These are phyloP conservation scores for Siniperca scherzeri DNA, from an alignment of 2,797 vertebrate genomes.

Conservation along the genomic window DNA sequence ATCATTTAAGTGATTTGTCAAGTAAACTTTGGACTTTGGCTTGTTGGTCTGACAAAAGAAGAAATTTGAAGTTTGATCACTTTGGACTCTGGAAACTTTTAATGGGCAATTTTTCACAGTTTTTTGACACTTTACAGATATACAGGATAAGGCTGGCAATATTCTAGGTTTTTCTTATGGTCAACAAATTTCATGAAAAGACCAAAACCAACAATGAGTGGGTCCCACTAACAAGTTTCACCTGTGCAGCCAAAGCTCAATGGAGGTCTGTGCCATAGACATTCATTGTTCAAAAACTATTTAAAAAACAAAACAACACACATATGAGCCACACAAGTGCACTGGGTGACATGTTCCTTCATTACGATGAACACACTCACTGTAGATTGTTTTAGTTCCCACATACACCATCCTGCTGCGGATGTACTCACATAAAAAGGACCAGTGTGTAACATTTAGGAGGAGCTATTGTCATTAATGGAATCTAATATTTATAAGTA, in stretches of 20 bases:
- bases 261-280: neutral
- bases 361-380: neutral
- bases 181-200: neutral
- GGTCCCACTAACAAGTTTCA: neutral
- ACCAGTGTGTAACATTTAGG: too few species aligned
- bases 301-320: neutral
- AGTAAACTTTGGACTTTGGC: too few species aligned
- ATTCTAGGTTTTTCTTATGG: neutral
- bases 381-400: neutral
- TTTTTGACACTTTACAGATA: neutral
- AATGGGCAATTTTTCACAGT: neutral
- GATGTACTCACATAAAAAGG: neutral
- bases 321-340: neutral
- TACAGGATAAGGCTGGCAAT: neutral
- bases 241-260: neutral
- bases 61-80: neutral
- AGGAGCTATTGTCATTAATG: too few species aligned
- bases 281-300: neutral
- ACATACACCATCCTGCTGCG: neutral
- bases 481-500: too few species aligned
- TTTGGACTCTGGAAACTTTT: neutral
- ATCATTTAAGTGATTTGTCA: neutral
- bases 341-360: neutral
- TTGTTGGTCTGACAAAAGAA: neutral
- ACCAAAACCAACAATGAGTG: neutral